Percentiles rank a stretch among this genome's conserved stretches.
phyloP scores from a whole-genome alignment of 2,888 invertebrate genomes.

The Tipula lateralis region DNA sequence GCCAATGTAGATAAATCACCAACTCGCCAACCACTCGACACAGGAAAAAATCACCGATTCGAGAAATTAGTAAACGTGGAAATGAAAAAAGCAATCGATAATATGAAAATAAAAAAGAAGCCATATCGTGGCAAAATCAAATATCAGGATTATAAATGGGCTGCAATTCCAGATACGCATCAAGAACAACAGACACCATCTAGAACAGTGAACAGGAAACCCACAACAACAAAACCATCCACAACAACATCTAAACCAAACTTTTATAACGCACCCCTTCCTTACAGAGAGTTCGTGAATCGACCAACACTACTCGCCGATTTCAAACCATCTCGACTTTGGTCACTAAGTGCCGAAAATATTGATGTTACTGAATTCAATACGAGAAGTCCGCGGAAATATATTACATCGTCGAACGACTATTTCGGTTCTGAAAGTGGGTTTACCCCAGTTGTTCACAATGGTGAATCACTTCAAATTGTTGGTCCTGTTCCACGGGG shows the following conservation, averaged over 20 bases:
- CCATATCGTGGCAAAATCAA: not conserved
- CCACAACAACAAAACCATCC: not conserved
- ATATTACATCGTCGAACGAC: not conserved
- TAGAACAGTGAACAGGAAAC: too few species aligned
- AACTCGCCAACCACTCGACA: too few species aligned
- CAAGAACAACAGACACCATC: not conserved
- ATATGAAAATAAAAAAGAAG: not conserved
- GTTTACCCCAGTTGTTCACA: not conserved
- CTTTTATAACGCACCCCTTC: not conserved
- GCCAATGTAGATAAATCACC: not conserved
- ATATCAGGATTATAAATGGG: not conserved
- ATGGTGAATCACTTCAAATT: not conserved
- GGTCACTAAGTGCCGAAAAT: constrained; percentile 2
- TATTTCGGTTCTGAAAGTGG: not conserved
- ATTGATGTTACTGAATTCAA: not conserved
- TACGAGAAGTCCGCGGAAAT: not conserved
- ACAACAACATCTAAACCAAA: not conserved
- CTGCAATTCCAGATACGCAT: not conserved
- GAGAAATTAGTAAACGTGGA: not conserved
- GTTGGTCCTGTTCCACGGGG: not conserved
- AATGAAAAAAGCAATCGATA: not conserved
- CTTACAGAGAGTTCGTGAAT: not conserved
- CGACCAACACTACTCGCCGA: not conserved
- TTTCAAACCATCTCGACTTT: constrained; percentile 30
- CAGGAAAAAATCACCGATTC: not conserved